Evolutionary conservation across 2,797 vertebrate species (phyloP), one percentile per base, ranked within the genome.

Genomic region (Diplodus puntazzo): DNA sequence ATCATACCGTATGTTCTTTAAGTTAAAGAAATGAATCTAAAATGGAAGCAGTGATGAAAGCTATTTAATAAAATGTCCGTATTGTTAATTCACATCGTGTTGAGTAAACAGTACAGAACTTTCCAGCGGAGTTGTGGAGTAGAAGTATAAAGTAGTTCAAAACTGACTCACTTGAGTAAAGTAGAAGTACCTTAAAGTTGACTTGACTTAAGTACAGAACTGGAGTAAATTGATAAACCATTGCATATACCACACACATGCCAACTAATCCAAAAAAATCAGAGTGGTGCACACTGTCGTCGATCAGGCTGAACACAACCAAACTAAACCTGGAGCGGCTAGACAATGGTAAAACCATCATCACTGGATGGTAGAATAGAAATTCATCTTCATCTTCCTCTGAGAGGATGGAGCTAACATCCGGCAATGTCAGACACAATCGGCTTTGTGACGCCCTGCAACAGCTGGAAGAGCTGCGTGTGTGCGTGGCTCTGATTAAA

Each of bases 361-460:
- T 57, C 16, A 58, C 27, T 49, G 67, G 54, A 71, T 27, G 53
- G 20, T 77, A 30, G 69, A 66, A 70, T 64, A 60, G 2, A 77
- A 84, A 87, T 73, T 74, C 76, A 88, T 83, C 75, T 84, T 84
- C 63, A 64, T 86, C 79, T 81, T 66, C 75, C 71, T 46, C 68
- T 20, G 58, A 79, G 77, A 72, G 77, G 82, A 80, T 69, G 59
- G 61, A 67, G 46, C 54, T 67, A 83, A 74, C 77, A 69, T 73
- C 21, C 49, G 46, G 13, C 78, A 77, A 84, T 73, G 85, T 88
- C 84, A 82, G 81, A 88, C 81, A 85, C 85, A 88, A 92, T 90
- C 85, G 76, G 87, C 88, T 90, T 88, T 92, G 79, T 90, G 80
- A 67, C 13, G 65, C 34, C 69, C 66, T 49, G 77, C 79, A 88